Evolutionary conservation across 2,113 vertebrate genomes (phyloP), one percentile per base, ranked within the genome.

Genomic region (Alosa alosa): DNA sequence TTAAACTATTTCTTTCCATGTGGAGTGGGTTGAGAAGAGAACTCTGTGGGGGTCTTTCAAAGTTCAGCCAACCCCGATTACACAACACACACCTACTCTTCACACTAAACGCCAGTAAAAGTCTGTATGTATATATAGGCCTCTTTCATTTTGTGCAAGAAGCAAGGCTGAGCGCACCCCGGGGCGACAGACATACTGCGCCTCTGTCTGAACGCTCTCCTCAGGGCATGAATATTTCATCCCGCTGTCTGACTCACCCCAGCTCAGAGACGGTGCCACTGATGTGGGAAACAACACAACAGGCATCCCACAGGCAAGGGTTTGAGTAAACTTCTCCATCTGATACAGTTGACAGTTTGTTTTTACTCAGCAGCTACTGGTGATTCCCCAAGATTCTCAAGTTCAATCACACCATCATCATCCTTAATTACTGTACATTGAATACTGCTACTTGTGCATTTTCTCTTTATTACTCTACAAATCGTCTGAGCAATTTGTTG

Each of bases 391-490:
- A 31, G 64, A 9, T 10, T 9, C 4, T 72, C 55, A 18, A 60
- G 17, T n/a, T 60, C 55, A 49, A 11, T 0, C 55, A 64, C 60
- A n/a, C 25, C 72, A 64, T 64, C 60, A 78, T 78, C 39, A 78
- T 15, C 31, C 72, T 78, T 78, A 78, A 78, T 78, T 78, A 78
- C 72, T 78, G 72, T 78, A 78, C 72, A 39, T 36, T 44, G 41
- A 41, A 5, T 17, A 39, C 72, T 39, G 36, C 72, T 78, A 15
- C 72, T 78, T 39, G 15, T 39, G 83, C 41, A 83, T 45, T 72
- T 82, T 18, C 46, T 83, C 57, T 86, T 85, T 85, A 78, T 78
- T 78, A 78, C 11, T 36, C 31, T 17, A 39, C 75, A 87, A 44
- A 81, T 81, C 52, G 82, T 84, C 64, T n/a, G 7, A 8, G 44